Percentiles rank a stretch among this genome's conserved stretches.
phyloP scores from a whole-genome alignment of 2,888 invertebrate species.

The Pseudolycoriella hygida region DNA sequence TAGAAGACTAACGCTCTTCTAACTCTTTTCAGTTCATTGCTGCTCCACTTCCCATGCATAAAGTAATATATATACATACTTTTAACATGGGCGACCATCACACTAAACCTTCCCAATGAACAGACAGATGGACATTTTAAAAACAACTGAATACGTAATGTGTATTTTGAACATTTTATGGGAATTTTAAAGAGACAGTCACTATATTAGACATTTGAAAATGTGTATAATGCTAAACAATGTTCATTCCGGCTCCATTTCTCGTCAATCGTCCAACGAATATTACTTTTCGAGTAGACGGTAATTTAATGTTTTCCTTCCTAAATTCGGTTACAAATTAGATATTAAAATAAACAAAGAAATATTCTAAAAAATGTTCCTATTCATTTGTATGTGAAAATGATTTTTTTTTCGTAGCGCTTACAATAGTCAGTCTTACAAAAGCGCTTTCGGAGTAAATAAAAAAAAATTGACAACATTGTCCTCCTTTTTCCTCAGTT shows the following conservation, averaged over 20 bases:
- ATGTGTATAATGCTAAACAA: background rate
- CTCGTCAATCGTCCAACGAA: background rate
- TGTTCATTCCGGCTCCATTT: background rate
- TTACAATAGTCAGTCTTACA: no score
- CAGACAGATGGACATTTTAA: conserved; percentile 5
- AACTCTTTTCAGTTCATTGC: no score
- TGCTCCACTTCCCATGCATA: no score
- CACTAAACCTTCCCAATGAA: background rate
- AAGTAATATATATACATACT: background rate
- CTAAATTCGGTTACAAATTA: no score
- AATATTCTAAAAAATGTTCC: no score
- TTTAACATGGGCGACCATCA: background rate
- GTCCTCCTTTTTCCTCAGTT: background rate
- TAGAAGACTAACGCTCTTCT: no score
- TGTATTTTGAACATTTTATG: conserved; percentile 1
- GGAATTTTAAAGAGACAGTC: conserved; percentile 2
- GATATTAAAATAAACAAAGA: no score
- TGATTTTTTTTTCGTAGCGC: no score
- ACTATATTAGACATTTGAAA: background rate
- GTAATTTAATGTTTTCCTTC: no score
- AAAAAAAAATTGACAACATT: background rate
- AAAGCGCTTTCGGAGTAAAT: background rate
- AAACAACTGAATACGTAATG: conserved; percentile 4
- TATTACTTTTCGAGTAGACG: no score
- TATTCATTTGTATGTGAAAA: no score